Percentiles rank a stretch among this genome's conserved stretches.
These are phyloP conservation scores for Atta cephalotes DNA, from an alignment of 1,140 invertebrate species.

Conservation along the genomic window DNA sequence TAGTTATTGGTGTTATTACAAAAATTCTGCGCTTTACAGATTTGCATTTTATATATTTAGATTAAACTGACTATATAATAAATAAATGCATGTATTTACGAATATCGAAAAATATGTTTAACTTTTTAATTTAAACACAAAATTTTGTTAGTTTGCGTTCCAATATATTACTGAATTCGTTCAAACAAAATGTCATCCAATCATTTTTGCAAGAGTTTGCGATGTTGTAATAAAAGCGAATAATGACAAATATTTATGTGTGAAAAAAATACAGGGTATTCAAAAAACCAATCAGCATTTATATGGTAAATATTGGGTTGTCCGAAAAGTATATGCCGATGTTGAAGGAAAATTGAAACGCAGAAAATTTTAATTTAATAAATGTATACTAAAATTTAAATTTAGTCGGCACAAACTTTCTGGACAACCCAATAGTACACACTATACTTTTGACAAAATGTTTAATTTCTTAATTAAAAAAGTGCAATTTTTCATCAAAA, in stretches of 20 bases:
- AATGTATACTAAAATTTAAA: too few relatives aligned
- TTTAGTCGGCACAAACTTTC: too few relatives aligned
- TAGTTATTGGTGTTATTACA: not conserved
- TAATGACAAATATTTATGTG: not conserved
- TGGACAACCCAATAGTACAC: too few relatives aligned
- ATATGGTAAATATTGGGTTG: too few relatives aligned
- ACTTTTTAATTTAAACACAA: not conserved
- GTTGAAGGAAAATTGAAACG: too few relatives aligned
- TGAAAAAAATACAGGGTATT: not conserved
- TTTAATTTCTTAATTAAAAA: too few relatives aligned
- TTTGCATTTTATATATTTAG: slow-evolving; percentile 19
- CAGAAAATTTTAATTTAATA: too few relatives aligned
- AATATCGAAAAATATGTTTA: slow-evolving; percentile 7
- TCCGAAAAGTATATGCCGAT: too few relatives aligned
- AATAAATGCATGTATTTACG: not conserved
- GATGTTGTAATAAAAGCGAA: not conserved
- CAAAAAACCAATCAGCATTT: too few relatives aligned
- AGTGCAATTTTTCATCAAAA: too few relatives aligned
- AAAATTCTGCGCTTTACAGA: not conserved
- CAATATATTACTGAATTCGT: slow-evolving; percentile 10
- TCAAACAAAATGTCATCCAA: not conserved
- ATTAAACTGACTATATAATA: slow-evolving; percentile 11
- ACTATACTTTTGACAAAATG: too few relatives aligned
- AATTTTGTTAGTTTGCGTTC: slow-evolving; percentile 24
- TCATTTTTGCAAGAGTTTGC: not conserved